Evolutionary conservation across 2,888 invertebrate genomes (phyloP).

Genomic region (Folsomia manolachei): DNA sequence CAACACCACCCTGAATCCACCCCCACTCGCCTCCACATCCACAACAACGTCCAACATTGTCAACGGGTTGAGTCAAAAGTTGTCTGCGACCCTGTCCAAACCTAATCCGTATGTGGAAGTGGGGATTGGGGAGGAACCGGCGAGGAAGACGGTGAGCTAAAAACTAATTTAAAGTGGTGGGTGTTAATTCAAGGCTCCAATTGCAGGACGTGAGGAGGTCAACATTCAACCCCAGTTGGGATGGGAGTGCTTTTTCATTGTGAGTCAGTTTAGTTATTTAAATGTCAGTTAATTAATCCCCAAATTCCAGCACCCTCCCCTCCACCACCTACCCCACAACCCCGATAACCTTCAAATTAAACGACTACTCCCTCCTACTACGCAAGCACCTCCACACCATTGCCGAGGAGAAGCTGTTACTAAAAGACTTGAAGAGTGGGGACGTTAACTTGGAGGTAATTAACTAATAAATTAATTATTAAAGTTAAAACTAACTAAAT

Average conservation of each 20-base stretch:
- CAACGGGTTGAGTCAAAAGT: neutral
- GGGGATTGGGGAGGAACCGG: neutral
- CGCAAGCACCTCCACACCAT: constrained; percentile 53
- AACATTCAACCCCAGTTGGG: neutral
- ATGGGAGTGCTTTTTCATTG: neutral
- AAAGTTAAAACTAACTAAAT: no score
- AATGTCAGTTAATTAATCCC: no score
- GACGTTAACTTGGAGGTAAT: no score
- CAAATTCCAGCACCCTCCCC: neutral
- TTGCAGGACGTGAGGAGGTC: neutral
- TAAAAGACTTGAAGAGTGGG: no score
- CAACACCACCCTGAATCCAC: neutral
- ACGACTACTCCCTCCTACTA: constrained; percentile 55
- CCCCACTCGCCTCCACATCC: neutral
- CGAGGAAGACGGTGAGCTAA: neutral
- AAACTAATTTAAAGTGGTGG: no score
- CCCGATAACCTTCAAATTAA: constrained; percentile 60
- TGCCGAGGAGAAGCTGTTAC: neutral
- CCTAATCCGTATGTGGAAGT: neutral
- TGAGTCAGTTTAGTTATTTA: neutral
- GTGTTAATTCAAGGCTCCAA: no score
- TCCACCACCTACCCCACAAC: neutral
- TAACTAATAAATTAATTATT: no score
- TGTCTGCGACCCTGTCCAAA: neutral
- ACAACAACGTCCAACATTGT: neutral